Evolutionary conservation across 2,113 vertebrate species (phyloP).

Genomic region (Strix aluco): DNA sequence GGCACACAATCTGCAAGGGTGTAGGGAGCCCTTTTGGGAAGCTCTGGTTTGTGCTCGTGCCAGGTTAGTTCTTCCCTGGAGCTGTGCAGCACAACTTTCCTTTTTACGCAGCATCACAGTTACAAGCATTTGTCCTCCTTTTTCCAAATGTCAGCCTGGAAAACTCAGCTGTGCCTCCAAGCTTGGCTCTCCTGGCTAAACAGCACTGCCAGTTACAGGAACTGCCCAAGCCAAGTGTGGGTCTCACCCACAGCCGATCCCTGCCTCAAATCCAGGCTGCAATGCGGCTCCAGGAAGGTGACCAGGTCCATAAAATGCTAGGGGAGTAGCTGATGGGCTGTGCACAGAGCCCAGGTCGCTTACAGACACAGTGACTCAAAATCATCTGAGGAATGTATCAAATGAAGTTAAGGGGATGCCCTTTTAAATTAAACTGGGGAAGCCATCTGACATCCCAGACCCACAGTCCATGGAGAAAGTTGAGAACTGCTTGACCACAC

Average conservation of each 20-base stretch:
- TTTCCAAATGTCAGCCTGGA: not conserved
- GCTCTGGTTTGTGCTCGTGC: not conserved
- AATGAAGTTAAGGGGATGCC: not conserved
- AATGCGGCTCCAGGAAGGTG: not conserved
- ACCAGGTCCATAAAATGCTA: not conserved
- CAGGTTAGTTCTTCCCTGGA: not conserved
- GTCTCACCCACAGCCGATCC: not conserved
- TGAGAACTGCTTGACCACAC: not conserved
- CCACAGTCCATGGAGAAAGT: accelerated
- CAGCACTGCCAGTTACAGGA: not conserved
- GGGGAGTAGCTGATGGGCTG: not conserved
- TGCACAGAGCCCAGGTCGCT: not conserved
- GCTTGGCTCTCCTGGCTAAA: not conserved
- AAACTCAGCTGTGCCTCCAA: not conserved
- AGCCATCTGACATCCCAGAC: not conserved
- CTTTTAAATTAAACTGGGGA: not conserved
- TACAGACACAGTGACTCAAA: not conserved
- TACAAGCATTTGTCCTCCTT: not conserved
- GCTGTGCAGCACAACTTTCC: not conserved
- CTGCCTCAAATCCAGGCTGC: not conserved
- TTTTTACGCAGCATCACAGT: not conserved
- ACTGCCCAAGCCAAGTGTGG: accelerated
- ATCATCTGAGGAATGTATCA: not conserved
- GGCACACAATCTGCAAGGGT: not conserved
- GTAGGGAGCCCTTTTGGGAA: not conserved